Evolutionary conservation across 2,797 vertebrate genomes (phyloP).

Genomic region (Neosilurus mollespiculum): DNA sequence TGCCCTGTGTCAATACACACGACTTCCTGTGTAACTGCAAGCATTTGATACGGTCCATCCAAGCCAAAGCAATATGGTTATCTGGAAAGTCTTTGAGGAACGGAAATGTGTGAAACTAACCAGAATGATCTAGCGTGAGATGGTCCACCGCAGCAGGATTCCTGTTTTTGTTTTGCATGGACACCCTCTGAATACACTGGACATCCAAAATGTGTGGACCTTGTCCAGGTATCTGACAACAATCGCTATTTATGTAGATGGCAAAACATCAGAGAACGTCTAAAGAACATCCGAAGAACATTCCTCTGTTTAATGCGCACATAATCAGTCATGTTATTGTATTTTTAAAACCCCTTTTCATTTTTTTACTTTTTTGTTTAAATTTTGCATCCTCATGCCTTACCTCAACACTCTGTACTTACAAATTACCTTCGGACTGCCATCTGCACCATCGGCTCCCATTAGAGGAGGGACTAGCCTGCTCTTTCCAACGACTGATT

Average conservation of each 20-base stretch:
- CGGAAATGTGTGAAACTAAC: slow-evolving; percentile 42
- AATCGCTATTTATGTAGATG: no score
- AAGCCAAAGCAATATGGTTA: slow-evolving; percentile 40
- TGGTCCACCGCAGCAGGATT: slow-evolving; percentile 15
- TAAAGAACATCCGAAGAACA: slow-evolving; percentile 3
- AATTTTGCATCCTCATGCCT: not conserved
- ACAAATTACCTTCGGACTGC: slow-evolving; percentile 10
- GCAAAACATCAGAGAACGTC: not conserved
- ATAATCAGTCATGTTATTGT: slow-evolving; percentile 1
- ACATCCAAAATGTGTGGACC: slow-evolving; percentile 15
- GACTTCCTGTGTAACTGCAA: slow-evolving; percentile 49
- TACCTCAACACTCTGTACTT: slow-evolving; percentile 27
- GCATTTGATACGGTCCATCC: slow-evolving; percentile 49
- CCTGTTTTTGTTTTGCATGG: slow-evolving; percentile 19
- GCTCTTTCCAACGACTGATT: not conserved
- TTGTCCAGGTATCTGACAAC: not conserved
- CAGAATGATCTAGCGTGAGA: slow-evolving; percentile 41
- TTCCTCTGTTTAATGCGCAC: slow-evolving; percentile 13
- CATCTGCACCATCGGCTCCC: not conserved
- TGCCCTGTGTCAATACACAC: slow-evolving; percentile 48
- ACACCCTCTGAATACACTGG: slow-evolving; percentile 16
- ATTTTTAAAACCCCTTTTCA: not conserved
- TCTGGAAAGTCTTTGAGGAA: slow-evolving; percentile 35
- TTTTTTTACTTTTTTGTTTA: not conserved
- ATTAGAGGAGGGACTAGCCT: not conserved